Evolutionary conservation across 2,888 invertebrate species (phyloP).

Genomic region (Fragum fragum): DNA sequence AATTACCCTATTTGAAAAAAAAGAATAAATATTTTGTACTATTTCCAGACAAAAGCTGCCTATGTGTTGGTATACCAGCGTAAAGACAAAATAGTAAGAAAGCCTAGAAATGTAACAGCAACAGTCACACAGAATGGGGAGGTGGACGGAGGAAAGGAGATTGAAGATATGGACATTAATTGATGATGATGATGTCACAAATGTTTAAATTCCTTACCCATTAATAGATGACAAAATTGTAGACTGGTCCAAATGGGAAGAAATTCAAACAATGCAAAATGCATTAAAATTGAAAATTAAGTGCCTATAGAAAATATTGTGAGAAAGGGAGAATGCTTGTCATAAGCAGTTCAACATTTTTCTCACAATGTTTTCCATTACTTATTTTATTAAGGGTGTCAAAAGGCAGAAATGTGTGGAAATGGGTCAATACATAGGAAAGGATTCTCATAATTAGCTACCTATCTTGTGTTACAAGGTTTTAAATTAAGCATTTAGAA

Average conservation of each 20-base stretch:
- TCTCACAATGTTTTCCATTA: neutral
- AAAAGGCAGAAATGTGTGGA: too few species aligned
- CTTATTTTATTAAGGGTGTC: too few species aligned
- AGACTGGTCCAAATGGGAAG: too few species aligned
- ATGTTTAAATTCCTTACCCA: neutral
- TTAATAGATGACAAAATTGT: too few species aligned
- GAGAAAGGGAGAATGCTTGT: conserved; percentile 4
- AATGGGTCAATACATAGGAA: too few species aligned
- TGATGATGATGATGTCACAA: conserved; percentile 24
- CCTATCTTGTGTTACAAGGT: too few species aligned
- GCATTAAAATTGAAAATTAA: too few species aligned
- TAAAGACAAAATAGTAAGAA: conserved; percentile 66
- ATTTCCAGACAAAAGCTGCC: conserved; percentile 87
- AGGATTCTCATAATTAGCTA: too few species aligned
- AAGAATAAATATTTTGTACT: too few species aligned
- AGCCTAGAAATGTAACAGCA: conserved; percentile 37
- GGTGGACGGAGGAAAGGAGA: conserved; percentile 33
- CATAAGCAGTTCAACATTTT: neutral
- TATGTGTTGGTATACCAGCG: conserved; percentile 88
- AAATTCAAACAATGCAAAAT: too few species aligned
- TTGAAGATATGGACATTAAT: conserved; percentile 62
- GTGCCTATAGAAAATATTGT: neutral
- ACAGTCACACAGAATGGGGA: conserved; percentile 46
- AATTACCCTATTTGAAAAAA: too few species aligned
- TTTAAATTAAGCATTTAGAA: too few species aligned